Percentiles rank a stretch among this genome's conserved stretches.
These are phyloP conservation scores for Botia kubotai DNA, from an alignment of 2,797 vertebrate genomes.

Conservation along the genomic window DNA sequence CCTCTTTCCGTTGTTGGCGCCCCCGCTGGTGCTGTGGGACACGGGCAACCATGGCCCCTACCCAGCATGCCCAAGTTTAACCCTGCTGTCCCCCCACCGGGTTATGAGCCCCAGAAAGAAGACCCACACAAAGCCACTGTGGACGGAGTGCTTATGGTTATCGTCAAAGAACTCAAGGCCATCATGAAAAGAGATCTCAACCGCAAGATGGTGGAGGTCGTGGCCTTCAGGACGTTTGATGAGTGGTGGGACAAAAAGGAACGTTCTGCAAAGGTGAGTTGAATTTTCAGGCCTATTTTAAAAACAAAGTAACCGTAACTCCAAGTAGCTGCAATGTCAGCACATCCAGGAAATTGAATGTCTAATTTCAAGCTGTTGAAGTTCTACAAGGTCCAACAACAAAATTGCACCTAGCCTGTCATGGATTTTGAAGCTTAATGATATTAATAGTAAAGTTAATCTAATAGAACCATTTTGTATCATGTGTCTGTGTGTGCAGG, in stretches of 20 bases:
- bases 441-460: neutral
- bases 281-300: neutral
- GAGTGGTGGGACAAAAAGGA: conserved; percentile 99
- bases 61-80: conserved; percentile 90
- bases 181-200: conserved; percentile 99
- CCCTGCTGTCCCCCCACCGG: conserved; percentile 93
- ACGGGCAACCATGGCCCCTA: conserved; percentile 88
- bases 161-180: conserved; percentile 96
- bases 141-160: conserved; percentile 92
- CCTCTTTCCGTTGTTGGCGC: conserved; percentile 81
- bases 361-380: no score
- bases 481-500: conserved; percentile 70
- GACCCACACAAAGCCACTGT: conserved; percentile 97
- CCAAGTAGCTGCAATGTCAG: neutral
- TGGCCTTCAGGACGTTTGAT: conserved; percentile 95
- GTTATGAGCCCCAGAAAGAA: conserved; percentile 92
- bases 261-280: conserved; percentile 89
- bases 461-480: neutral
- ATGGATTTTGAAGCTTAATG: no score
- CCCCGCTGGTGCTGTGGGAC: conserved; percentile 69
- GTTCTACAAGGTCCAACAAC: no score
- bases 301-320: neutral
- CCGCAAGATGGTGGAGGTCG: conserved; percentile 98
- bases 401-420: no score
- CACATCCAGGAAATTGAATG: neutral